Conservation (phyloP, 2,797 vertebrate genomes). For the Masticophis lateralis region DNA sequence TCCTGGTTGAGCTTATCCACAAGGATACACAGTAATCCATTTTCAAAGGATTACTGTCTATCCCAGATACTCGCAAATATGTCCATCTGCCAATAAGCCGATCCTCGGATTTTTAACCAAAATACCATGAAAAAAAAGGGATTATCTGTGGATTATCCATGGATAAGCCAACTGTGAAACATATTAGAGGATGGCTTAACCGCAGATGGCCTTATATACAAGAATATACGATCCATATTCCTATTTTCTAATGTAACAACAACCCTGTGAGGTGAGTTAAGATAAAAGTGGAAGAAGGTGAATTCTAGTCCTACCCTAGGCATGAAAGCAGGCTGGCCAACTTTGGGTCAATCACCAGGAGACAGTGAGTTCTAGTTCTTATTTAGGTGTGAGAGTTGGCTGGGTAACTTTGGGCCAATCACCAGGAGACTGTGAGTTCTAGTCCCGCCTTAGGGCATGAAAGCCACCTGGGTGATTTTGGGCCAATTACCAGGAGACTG, state of each 20-base stretch:
- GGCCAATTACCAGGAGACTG: too few species aligned
- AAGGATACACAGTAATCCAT: background rate
- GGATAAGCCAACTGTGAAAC: background rate
- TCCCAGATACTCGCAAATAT: too few species aligned
- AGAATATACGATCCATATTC: background rate
- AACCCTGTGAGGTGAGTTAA: background rate
- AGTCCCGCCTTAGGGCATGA: background rate
- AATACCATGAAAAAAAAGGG: background rate
- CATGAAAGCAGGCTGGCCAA: too few species aligned
- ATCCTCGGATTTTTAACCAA: background rate
- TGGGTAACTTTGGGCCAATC: too few species aligned
- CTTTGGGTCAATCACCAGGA: too few species aligned
- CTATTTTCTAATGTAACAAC: background rate
- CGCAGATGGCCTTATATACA: background rate
- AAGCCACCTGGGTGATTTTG: too few species aligned
- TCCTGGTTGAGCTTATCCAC: background rate
- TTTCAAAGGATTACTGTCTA: background rate
- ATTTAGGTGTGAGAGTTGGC: fast-evolving
- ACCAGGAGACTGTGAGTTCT: background rate
- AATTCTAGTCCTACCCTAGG: background rate
- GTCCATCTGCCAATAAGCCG: background rate
- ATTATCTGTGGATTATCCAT: background rate
- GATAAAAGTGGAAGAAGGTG: background rate
- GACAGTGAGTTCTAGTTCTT: too few species aligned
- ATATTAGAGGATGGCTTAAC: background rate